A percentile compares a stretch with the other conserved stretches of the same genome.
Conservation (phyloP, 1,140 invertebrate genomes). For the Drosophila nebulosa region DNA sequence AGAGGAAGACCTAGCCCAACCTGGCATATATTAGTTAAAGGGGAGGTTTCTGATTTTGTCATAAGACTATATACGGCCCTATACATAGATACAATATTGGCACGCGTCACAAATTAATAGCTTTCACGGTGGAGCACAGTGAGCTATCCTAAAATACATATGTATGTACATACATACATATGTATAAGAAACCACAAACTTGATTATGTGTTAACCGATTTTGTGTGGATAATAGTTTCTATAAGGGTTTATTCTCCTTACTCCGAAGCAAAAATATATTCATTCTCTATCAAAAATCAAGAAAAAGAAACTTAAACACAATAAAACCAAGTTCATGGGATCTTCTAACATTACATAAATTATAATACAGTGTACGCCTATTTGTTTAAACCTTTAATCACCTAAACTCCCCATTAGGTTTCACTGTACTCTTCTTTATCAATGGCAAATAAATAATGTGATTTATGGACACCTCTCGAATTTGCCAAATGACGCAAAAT, state of each 20-base stretch:
- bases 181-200: background rate
- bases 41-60: slow-evolving; percentile 42
- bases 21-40: slow-evolving; percentile 28
- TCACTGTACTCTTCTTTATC: background rate
- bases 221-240: background rate
- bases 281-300: no score
- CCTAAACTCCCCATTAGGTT: background rate
- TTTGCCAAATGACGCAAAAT: background rate
- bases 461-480: background rate
- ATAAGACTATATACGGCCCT: slow-evolving; percentile 20
- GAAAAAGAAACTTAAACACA: no score
- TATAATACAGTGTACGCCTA: no score
- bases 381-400: no score
- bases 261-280: no score
- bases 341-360: no score
- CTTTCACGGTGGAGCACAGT: slow-evolving; percentile 18
- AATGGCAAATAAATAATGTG: background rate
- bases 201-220: slow-evolving; percentile 1
- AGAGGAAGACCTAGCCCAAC: slow-evolving; percentile 53
- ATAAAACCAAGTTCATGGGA: no score
- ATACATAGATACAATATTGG: slow-evolving; percentile 34
- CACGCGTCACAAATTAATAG: slow-evolving; percentile 51
- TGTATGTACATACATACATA: no score
- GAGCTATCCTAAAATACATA: slow-evolving; percentile 8
- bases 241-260: background rate